Evolutionary conservation across 2,888 invertebrate species (phyloP).

Genomic region (Athrips mouffetella): DNA sequence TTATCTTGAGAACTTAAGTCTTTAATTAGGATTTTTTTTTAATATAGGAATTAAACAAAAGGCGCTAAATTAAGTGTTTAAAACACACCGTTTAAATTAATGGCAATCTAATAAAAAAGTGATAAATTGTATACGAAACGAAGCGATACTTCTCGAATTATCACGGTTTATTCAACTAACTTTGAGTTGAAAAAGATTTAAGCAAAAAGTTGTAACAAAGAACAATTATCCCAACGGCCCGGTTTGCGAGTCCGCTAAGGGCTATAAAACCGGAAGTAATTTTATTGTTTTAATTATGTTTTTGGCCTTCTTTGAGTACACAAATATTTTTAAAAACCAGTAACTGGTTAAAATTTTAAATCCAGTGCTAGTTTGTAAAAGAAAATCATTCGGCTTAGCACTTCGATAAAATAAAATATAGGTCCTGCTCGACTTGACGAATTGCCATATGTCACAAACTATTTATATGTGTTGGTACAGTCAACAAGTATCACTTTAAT

Average conservation of each 20-base stretch:
- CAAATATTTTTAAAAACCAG: background rate
- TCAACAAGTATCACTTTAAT: no score
- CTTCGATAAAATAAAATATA: no score
- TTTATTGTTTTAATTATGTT: background rate
- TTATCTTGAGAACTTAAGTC: no score
- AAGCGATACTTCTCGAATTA: background rate
- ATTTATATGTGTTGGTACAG: no score
- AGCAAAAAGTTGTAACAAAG: constrained; percentile 14
- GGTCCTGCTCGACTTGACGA: no score
- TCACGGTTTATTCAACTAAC: constrained; percentile 7
- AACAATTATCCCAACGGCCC: constrained; percentile 9
- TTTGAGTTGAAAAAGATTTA: constrained; percentile 6
- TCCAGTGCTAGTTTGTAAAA: no score
- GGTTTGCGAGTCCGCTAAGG: constrained; percentile 7
- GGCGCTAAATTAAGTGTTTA: background rate
- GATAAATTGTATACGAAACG: background rate
- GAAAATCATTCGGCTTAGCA: no score
- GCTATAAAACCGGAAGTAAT: constrained; percentile 7
- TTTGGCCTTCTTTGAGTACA: background rate
- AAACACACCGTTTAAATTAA: no score
- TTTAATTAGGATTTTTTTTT: no score
- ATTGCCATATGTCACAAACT: no score
- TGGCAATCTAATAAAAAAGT: constrained; percentile 5
- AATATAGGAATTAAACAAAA: no score
- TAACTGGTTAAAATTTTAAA: no score